phyloP scores from a whole-genome alignment of 2,797 vertebrate genomes.

The Potorous gilbertii region DNA sequence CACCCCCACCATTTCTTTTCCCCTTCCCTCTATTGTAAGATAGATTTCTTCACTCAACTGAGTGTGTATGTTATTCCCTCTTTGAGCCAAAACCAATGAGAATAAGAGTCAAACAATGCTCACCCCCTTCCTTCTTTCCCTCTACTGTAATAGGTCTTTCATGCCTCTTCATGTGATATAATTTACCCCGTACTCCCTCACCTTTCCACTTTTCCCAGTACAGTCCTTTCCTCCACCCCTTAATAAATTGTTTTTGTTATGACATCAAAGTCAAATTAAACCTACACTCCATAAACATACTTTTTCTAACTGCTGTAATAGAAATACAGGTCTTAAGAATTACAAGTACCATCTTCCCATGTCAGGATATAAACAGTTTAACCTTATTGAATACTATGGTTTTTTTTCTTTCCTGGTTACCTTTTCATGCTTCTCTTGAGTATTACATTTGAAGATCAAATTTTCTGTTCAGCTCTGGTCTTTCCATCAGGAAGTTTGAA shows the following conservation, averaged over 20 bases:
- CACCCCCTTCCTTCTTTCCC: background rate
- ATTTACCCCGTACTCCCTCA: background rate
- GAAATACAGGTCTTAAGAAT: background rate
- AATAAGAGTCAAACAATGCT: background rate
- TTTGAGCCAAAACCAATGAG: background rate
- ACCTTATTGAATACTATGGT: background rate
- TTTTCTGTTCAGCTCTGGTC: background rate
- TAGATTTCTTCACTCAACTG: background rate
- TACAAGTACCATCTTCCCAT: background rate
- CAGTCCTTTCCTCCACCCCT: too few species aligned
- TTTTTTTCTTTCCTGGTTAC: background rate
- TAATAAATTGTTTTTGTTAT: too few species aligned
- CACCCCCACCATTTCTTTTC: background rate
- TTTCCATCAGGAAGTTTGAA: background rate
- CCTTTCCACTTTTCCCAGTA: background rate
- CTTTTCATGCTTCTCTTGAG: background rate
- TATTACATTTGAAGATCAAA: background rate
- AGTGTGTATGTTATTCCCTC: background rate
- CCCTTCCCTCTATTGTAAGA: background rate
- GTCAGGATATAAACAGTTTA: background rate
- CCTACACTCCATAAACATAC: too few species aligned
- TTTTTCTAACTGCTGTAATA: too few species aligned
- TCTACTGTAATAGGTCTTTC: background rate
- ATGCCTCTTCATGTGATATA: background rate
- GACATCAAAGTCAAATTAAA: too few species aligned